These are phyloP conservation scores for Sinotaia quadrata DNA, from an alignment of 2,888 invertebrate species.

Conservation along the genomic window DNA sequence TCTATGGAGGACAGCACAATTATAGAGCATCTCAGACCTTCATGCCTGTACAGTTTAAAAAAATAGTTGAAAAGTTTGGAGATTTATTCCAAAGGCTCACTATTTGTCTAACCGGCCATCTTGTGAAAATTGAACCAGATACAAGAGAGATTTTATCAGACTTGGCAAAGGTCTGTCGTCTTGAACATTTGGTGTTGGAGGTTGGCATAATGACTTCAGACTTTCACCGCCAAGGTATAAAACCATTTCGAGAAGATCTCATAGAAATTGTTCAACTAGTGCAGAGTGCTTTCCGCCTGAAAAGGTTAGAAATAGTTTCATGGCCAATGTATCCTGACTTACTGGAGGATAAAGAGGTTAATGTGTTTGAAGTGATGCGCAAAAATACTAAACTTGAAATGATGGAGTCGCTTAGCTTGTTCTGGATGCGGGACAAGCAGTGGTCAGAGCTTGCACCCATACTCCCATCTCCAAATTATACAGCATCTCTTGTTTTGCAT, in stretches of 20 bases:
- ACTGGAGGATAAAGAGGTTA: conserved; percentile 35
- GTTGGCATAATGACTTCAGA: conserved; percentile 48
- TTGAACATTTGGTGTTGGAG: conserved; percentile 56
- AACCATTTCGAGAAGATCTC: conserved; percentile 40
- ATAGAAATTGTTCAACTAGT: conserved; percentile 48
- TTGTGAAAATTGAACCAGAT: conserved; percentile 43
- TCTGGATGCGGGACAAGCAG: conserved; percentile 47
- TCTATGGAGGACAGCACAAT: conserved; percentile 34
- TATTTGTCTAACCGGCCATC: conserved; percentile 46
- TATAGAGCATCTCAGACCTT: conserved; percentile 23
- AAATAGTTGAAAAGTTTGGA: conserved; percentile 53
- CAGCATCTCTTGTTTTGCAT: conserved; percentile 39
- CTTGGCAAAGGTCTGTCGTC: conserved; percentile 50
- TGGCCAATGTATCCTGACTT: conserved; percentile 58
- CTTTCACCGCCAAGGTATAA: conserved; percentile 37
- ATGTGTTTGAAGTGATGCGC: conserved; percentile 53
- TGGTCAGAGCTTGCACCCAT: conserved; percentile 58
- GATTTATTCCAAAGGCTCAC: conserved; percentile 58
- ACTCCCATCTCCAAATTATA: conserved; percentile 43
- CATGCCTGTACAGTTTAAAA: conserved; percentile 24
- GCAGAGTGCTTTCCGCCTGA: conserved; percentile 51
- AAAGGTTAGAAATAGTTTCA: conserved; percentile 48
- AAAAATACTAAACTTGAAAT: conserved; percentile 50
- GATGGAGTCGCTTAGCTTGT: conserved; percentile 54
- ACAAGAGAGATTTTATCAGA: conserved; percentile 43